A percentile compares a stretch with the other conserved stretches of the same genome.
These are phyloP conservation scores for Byasa hedistus DNA, from an alignment of 2,888 invertebrate species.

Conservation along the genomic window DNA sequence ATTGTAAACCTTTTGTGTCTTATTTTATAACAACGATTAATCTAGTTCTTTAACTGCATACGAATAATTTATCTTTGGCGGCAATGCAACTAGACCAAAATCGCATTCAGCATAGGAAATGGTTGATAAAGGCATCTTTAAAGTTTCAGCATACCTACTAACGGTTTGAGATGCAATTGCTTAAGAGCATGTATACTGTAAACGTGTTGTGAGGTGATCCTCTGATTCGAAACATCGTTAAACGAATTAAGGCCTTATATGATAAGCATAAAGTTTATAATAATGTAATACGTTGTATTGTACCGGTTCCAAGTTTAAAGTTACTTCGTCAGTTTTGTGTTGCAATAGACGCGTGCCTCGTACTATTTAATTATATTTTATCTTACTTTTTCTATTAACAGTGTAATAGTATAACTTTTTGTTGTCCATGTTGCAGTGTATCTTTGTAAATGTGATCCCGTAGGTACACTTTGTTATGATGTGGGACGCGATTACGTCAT, in stretches of 20 bases:
- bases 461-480: slow-evolving; percentile 31
- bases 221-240: slow-evolving; percentile 38
- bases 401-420: neutral
- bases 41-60: too few relatives aligned
- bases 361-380: slow-evolving; percentile 44
- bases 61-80: too few relatives aligned
- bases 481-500: slow-evolving; percentile 65
- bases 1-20: too few relatives aligned
- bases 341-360: slow-evolving; percentile 71
- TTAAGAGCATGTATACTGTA: slow-evolving; percentile 68
- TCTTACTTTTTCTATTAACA: slow-evolving; percentile 33
- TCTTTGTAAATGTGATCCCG: slow-evolving; percentile 6
- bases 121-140: slow-evolving; percentile 28
- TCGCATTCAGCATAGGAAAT: slow-evolving; percentile 28
- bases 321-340: slow-evolving; percentile 49
- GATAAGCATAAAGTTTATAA: slow-evolving; percentile 33
- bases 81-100: too few relatives aligned
- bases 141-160: slow-evolving; percentile 37
- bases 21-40: too few relatives aligned
- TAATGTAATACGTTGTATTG: slow-evolving; percentile 34
- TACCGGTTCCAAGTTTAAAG: slow-evolving; percentile 56
- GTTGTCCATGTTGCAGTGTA: slow-evolving; percentile 9
- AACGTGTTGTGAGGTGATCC: slow-evolving; percentile 52
- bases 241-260: slow-evolving; percentile 39
- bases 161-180: slow-evolving; percentile 58